Evolutionary conservation across 1,140 invertebrate genomes (phyloP), one percentile per base, ranked within the genome.

Genomic region (Drosophila carrolli): DNA sequence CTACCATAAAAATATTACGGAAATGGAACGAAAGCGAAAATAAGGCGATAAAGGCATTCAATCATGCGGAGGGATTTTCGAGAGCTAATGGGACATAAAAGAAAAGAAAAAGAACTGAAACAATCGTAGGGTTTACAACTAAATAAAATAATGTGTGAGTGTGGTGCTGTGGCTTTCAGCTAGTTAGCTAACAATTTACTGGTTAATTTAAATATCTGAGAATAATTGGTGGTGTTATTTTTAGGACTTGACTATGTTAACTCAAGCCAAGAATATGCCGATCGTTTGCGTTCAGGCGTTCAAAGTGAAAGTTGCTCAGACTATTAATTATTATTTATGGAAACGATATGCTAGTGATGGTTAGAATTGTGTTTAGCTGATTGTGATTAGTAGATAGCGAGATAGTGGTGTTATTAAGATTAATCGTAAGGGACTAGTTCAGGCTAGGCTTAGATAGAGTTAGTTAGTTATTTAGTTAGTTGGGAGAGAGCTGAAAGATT

Each of bases 401-500:
- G 60, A 23, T 44, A 44, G 60, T 65, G 60, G 60, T 65, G 60
- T 51, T 66, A 35, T 68, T 66, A 38, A 48, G 29, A 57, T 43
- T 51, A 53, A 51, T 51, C 48, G 48, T 51, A 51, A 10, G 53
- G 50, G 46, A 16, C 56, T 71, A 51, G 58, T 62, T 63, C 40
- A 53, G 44, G 59, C 75, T 80, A 71, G 32, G 16, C 67, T 70
- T 70, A 70, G 67, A 48, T 67, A 68, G 38, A 19, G 19, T 66
- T 60, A 74, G 19, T 66, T 60, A 74, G 51, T 63, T 80, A 66
- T 61, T 86, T 79, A 70, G 60, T 86, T 79, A 70, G 60, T 68
- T 75, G 79, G 61, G 83, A 40, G 73, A 72, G 70, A 80, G 77
- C 73, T 84, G 68, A 76, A 78, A 70, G 67, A 66, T 78, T 90